Percentiles rank a stretch among this genome's conserved stretches.
Evolutionary conservation across 1,140 invertebrate genomes (phyloP).

Genomic region (Eulimnadia texana): DNA sequence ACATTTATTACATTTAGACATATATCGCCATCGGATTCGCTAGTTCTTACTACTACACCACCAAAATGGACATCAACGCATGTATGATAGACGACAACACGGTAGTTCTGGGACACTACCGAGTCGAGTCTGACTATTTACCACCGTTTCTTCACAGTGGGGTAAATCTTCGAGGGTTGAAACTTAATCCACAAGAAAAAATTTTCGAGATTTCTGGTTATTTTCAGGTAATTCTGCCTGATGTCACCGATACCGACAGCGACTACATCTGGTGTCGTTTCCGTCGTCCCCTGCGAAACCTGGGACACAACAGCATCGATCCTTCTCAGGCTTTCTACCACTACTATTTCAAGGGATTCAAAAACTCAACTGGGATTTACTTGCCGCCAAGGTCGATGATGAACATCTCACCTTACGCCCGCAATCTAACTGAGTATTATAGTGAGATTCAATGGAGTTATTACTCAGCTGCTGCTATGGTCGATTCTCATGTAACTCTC

Average conservation of each 20-base stretch:
- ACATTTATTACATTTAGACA: no score
- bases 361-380: slow-evolving; percentile 12
- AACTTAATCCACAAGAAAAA: background rate
- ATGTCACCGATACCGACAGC: slow-evolving; percentile 16
- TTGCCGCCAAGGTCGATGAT: slow-evolving; percentile 8
- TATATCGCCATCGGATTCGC: slow-evolving; percentile 15
- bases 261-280: slow-evolving; percentile 15
- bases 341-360: slow-evolving; percentile 13
- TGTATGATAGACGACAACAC: slow-evolving; percentile 8
- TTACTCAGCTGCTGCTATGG: no score
- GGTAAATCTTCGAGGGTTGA: slow-evolving; percentile 9
- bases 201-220: background rate
- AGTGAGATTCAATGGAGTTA: slow-evolving; percentile 10
- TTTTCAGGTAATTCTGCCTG: slow-evolving; percentile 14
- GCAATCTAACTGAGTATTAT: slow-evolving; percentile 13
- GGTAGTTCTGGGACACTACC: slow-evolving; percentile 13
- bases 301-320: slow-evolving; percentile 1
- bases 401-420: slow-evolving; percentile 2
- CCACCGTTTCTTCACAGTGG: slow-evolving; percentile 16
- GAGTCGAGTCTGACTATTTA: slow-evolving; percentile 5
- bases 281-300: slow-evolving; percentile 9
- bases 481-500: background rate
- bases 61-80: slow-evolving; percentile 15
- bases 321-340: slow-evolving; percentile 12
- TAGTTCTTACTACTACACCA: background rate